phyloP scores from a whole-genome alignment of 2,113 vertebrate species.

The Oreotrochilus melanogaster region DNA sequence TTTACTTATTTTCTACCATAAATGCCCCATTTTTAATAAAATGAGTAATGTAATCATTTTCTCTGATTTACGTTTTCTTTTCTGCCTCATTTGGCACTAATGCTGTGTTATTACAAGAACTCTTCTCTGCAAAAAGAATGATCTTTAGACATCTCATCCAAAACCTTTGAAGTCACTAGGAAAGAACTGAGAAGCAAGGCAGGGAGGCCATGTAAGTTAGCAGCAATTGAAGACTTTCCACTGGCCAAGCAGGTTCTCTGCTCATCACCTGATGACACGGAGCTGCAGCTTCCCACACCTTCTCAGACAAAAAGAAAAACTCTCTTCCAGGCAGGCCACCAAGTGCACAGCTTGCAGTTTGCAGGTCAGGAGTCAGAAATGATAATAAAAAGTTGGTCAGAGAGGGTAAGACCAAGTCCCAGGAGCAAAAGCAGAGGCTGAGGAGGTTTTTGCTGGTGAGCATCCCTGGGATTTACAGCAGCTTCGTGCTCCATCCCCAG shows the following conservation, averaged over 20 bases:
- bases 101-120: slow-evolving; percentile 14
- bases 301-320: neutral
- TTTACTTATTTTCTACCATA: slow-evolving; percentile 41
- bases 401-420: neutral
- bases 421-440: neutral
- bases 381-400: neutral
- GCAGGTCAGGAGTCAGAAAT: neutral
- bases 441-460: accelerated
- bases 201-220: neutral
- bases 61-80: slow-evolving; percentile 36
- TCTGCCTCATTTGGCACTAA: slow-evolving; percentile 46
- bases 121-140: slow-evolving; percentile 9
- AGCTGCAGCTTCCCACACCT: neutral
- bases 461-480: neutral
- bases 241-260: neutral
- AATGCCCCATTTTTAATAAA: slow-evolving; percentile 25
- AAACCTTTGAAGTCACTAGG: slow-evolving; percentile 3
- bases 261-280: accelerated
- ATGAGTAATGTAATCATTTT: slow-evolving; percentile 12
- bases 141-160: neutral
- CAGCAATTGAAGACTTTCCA: neutral
- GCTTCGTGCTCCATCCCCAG: neutral
- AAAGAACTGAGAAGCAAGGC: neutral
- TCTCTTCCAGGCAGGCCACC: neutral
- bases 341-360: neutral